Evolutionary conservation across 2,888 invertebrate species (phyloP).

Genomic region (Leptopilina drosophilae): DNA sequence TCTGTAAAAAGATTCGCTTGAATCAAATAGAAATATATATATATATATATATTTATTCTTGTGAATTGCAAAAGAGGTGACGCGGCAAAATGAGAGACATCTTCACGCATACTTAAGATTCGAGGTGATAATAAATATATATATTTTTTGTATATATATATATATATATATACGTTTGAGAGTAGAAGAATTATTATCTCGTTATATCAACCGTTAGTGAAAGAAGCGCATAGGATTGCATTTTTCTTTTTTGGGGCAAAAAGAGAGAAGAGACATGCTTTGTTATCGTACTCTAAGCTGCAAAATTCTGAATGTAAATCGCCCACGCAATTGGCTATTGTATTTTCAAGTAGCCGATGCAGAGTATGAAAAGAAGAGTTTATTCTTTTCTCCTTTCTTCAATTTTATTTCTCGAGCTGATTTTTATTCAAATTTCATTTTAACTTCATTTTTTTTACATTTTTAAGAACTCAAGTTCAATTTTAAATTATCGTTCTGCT

Average conservation of each 20-base stretch:
- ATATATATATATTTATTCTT: neutral
- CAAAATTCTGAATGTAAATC: constrained; percentile 21
- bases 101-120: constrained; percentile 37
- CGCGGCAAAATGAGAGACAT: constrained; percentile 32
- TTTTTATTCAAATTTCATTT: neutral
- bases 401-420: neutral
- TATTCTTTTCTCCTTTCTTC: neutral
- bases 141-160: neutral
- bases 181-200: constrained; percentile 23
- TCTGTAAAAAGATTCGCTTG: constrained; percentile 21
- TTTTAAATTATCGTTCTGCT: too few relatives aligned
- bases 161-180: constrained; percentile 3
- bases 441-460: neutral
- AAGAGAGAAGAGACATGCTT: constrained; percentile 31
- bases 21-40: constrained; percentile 29
- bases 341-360: constrained; percentile 27
- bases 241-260: constrained; percentile 37
- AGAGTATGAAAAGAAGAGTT: neutral
- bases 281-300: constrained; percentile 32
- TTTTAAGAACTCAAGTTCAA: too few relatives aligned
- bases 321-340: constrained; percentile 40
- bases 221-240: constrained; percentile 36
- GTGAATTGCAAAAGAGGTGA: constrained; percentile 15
- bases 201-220: constrained; percentile 34
- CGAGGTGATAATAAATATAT: constrained; percentile 10